phyloP scores from a whole-genome alignment of 2,113 vertebrate genomes.

The Odocoileus hemionus region DNA sequence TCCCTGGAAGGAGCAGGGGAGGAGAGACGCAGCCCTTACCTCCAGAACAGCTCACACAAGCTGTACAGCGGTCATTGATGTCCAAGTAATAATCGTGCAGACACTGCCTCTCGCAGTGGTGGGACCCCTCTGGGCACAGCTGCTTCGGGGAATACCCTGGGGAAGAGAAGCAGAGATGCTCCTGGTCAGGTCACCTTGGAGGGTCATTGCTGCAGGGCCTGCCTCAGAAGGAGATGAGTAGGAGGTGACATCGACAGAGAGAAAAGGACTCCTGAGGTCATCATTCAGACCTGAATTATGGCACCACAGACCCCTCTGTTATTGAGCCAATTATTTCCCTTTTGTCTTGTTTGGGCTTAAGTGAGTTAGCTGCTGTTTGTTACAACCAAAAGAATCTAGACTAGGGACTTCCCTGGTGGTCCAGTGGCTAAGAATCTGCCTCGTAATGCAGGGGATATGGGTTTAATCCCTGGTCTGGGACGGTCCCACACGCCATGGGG shows the following conservation, averaged over 20 bases:
- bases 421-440: neutral
- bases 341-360: neutral
- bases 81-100: slow-evolving; percentile 64
- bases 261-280: neutral
- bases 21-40: slow-evolving; percentile 61
- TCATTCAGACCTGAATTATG: neutral
- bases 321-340: neutral
- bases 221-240: neutral
- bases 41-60: slow-evolving; percentile 75
- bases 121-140: slow-evolving; percentile 54
- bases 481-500: neutral
- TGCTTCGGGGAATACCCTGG: slow-evolving; percentile 55
- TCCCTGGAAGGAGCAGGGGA: neutral
- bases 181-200: neutral
- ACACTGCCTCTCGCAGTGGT: slow-evolving; percentile 72
- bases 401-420: neutral
- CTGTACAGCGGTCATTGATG: rapidly evolving
- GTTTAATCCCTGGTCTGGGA: neutral
- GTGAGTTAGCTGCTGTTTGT: neutral
- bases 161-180: neutral
- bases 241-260: neutral
- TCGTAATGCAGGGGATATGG: neutral
- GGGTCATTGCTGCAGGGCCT: neutral
- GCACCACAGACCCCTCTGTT: neutral
- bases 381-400: neutral